Conservation (phyloP, 2,113 vertebrate species). For the Ifrita kowaldi region DNA sequence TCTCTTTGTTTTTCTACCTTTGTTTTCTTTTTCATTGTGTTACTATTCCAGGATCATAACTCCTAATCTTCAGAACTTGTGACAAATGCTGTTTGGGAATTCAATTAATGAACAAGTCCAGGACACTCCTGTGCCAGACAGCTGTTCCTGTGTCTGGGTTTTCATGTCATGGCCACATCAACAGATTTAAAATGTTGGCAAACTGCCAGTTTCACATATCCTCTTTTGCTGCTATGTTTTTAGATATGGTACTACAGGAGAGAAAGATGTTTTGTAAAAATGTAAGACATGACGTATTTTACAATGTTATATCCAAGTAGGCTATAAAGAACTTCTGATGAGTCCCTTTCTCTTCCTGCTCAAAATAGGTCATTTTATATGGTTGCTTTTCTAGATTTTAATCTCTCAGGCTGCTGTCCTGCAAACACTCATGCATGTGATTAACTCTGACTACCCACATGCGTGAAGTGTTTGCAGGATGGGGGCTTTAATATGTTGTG, state of each 20-base stretch:
- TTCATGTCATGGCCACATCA: background rate
- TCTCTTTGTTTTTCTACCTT: background rate
- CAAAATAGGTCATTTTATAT: background rate
- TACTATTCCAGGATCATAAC: background rate
- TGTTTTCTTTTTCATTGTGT: background rate
- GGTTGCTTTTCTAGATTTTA: background rate
- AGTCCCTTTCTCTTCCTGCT: background rate
- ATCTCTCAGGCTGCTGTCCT: background rate
- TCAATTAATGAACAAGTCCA: background rate
- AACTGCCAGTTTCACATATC: background rate
- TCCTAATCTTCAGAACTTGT: background rate
- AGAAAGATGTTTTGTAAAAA: background rate
- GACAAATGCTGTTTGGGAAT: background rate
- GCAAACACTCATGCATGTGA: slow-evolving; percentile 48
- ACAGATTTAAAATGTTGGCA: background rate
- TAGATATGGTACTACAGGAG: background rate
- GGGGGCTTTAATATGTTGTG: slow-evolving; percentile 37
- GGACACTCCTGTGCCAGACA: background rate
- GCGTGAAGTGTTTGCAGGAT: background rate
- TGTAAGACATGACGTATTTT: background rate
- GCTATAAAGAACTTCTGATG: background rate
- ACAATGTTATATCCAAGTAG: background rate
- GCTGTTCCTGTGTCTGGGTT: background rate
- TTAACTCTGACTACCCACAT: slow-evolving; percentile 47
- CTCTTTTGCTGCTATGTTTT: background rate